These are phyloP conservation scores for Rattus rattus DNA, from an alignment of 2,113 vertebrate species.

Conservation along the genomic window DNA sequence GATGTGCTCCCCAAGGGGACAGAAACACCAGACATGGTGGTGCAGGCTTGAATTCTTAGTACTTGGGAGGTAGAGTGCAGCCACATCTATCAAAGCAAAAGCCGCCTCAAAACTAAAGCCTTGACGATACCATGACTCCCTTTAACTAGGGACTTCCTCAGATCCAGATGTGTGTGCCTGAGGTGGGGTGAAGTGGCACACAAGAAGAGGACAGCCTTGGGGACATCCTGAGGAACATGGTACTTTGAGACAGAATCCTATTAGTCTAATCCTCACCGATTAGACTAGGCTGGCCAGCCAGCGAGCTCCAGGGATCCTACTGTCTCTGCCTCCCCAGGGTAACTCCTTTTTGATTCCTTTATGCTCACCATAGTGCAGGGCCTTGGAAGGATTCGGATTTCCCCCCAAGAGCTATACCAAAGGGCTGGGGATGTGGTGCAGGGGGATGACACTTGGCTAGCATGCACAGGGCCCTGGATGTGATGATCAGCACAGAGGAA, in stretches of 20 bases:
- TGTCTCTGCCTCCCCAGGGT: not conserved
- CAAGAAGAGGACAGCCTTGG: not conserved
- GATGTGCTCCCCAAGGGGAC: not conserved
- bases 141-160: not conserved
- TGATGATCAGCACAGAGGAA: not conserved
- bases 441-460: not conserved
- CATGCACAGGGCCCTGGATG: not conserved
- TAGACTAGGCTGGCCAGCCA: too few relatives aligned
- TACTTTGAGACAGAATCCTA: not conserved
- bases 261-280: not conserved
- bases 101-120: not conserved
- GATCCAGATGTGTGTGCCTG: not conserved
- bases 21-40: not conserved
- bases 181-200: not conserved
- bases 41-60: not conserved
- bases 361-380: not conserved
- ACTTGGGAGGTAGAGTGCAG: not conserved
- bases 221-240: not conserved
- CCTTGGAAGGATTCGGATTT: not conserved
- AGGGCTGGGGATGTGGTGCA: not conserved
- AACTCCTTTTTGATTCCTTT: not conserved
- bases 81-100: not conserved
- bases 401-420: not conserved
- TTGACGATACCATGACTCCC: not conserved
- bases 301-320: not conserved